A percentile compares a stretch with the other conserved stretches of the same genome.
Conservation (phyloP, 1,140 invertebrate species). For the Hyles euphorbiae region DNA sequence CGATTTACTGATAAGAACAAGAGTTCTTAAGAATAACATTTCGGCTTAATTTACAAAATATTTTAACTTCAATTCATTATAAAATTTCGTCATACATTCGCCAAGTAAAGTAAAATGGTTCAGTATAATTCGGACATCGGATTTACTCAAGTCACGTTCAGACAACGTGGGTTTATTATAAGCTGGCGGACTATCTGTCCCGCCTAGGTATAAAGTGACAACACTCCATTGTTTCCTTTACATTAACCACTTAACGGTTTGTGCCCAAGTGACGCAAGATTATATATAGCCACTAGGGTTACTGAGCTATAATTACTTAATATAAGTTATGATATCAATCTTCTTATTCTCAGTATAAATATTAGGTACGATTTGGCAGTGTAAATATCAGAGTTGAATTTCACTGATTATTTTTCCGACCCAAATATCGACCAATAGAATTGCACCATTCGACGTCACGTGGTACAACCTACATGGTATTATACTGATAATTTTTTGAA, state of each 20-base stretch:
- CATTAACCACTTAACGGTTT: slow-evolving; percentile 37
- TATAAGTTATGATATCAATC: no score
- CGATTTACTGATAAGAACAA: no score
- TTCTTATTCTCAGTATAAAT: neutral
- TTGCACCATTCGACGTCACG: no score
- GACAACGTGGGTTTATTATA: slow-evolving; percentile 1
- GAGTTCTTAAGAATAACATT: no score
- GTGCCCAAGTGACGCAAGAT: slow-evolving; percentile 16
- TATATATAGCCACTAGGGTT: neutral
- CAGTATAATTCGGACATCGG: neutral
- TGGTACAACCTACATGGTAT: no score
- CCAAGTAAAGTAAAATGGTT: neutral
- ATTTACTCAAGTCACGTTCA: neutral
- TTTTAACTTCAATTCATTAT: no score
- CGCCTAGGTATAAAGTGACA: slow-evolving; percentile 1
- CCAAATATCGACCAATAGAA: no score
- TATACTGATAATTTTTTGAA: no score
- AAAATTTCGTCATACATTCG: no score
- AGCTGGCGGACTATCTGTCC: slow-evolving; percentile 5
- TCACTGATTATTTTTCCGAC: no score
- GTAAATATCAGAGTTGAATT: no score
- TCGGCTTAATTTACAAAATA: no score
- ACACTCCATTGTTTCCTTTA: slow-evolving; percentile 31
- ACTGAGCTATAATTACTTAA: neutral
- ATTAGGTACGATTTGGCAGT: neutral